Evolutionary conservation across 2,113 vertebrate species (phyloP).

Genomic region (Mus spicilegus): DNA sequence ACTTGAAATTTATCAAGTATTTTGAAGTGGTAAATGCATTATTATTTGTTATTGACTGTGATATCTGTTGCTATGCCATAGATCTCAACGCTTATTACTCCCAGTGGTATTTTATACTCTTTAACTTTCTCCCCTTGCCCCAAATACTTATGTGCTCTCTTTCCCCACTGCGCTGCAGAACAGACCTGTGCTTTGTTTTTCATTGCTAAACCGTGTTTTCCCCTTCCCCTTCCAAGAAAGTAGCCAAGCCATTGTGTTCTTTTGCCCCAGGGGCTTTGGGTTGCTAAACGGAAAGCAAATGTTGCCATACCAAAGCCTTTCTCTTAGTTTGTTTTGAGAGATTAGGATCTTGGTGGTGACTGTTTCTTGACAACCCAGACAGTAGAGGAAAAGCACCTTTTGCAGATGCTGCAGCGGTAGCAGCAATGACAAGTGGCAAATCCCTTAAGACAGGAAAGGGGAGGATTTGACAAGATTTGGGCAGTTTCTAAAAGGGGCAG

Average conservation of each 20-base stretch:
- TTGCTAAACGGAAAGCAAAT: constrained; percentile 56
- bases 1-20: neutral
- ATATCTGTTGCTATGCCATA: neutral
- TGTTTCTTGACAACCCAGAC: neutral
- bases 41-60: neutral
- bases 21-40: neutral
- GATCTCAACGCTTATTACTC: neutral
- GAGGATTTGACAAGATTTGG: neutral
- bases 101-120: neutral
- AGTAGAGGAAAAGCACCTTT: constrained; percentile 13
- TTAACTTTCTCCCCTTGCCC: neutral
- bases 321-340: constrained; percentile 56
- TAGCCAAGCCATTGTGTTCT: constrained; percentile 71
- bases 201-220: constrained; percentile 15
- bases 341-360: neutral
- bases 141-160: neutral
- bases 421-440: neutral
- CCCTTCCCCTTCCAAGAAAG: constrained; percentile 67
- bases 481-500: neutral
- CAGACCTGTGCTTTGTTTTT: constrained; percentile 58
- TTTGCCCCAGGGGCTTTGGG: constrained; percentile 61
- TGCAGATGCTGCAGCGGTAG: neutral
- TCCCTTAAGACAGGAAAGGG: constrained; percentile 2
- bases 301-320: constrained; percentile 32
- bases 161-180: neutral